phyloP scores from a whole-genome alignment of 2,797 vertebrate genomes.

The Fratercula arctica region DNA sequence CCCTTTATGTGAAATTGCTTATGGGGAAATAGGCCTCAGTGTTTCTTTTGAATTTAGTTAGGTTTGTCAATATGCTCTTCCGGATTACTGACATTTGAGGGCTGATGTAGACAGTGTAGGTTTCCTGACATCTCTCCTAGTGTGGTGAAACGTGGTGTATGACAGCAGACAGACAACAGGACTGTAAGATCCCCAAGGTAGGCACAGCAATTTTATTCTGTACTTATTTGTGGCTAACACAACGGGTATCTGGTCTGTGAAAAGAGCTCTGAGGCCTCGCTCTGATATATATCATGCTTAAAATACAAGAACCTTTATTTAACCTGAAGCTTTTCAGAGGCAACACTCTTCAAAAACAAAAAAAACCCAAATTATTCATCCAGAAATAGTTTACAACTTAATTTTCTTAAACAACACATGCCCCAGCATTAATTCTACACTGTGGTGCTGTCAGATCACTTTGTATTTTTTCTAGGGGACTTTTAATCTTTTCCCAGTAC shows the following conservation, averaged over 20 bases:
- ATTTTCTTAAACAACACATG: neutral
- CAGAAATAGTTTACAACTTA: neutral
- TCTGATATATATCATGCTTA: neutral
- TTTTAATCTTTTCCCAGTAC: neutral
- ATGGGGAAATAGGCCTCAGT: neutral
- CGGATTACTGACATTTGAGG: neutral
- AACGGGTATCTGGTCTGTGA: neutral
- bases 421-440: neutral
- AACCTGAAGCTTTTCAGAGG: neutral
- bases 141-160: rapidly evolving
- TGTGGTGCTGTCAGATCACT: neutral
- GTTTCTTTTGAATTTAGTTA: neutral
- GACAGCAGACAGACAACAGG: neutral
- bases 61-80: neutral
- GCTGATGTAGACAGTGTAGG: too few species aligned
- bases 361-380: neutral
- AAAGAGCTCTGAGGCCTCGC: neutral
- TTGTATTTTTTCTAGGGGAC: neutral
- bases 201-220: neutral
- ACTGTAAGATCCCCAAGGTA: neutral
- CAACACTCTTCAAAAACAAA: neutral
- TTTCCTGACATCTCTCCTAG: neutral
- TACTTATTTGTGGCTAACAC: neutral
- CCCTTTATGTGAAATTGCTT: neutral
- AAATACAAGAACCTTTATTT: neutral